phyloP scores from a whole-genome alignment of 2,113 vertebrate genomes.

The Scortum barcoo region DNA sequence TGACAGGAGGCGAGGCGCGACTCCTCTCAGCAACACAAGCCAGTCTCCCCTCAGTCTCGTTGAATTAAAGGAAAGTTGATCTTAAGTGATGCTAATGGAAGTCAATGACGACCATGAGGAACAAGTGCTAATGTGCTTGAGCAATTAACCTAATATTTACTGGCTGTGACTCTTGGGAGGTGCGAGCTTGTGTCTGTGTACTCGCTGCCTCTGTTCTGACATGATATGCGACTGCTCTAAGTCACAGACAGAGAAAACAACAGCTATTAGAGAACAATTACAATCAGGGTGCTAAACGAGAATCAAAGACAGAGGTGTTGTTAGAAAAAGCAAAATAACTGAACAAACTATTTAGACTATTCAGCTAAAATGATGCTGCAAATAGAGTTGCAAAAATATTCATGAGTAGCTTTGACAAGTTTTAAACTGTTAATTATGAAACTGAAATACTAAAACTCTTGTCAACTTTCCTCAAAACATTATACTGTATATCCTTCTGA shows the following conservation, averaged over 20 bases:
- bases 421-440: neutral
- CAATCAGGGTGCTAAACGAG: neutral
- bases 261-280: conserved; percentile 12
- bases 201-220: conserved; percentile 40
- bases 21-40: conserved; percentile 42
- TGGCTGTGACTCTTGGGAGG: conserved; percentile 70
- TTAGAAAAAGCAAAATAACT: conserved; percentile 5
- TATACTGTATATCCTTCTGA: neutral
- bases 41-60: conserved; percentile 37
- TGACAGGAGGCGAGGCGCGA: conserved; percentile 44
- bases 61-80: conserved; percentile 69
- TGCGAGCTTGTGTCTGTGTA: conserved; percentile 39
- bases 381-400: conserved; percentile 3
- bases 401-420: neutral
- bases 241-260: neutral
- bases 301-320: conserved; percentile 17
- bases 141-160: conserved; percentile 84
- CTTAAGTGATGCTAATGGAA: conserved; percentile 81
- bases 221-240: conserved; percentile 39
- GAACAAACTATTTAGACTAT: neutral
- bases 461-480: neutral
- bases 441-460: neutral
- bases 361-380: conserved; percentile 3
- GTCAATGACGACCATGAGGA: conserved; percentile 68
- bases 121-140: conserved; percentile 74